A percentile compares a stretch with the other conserved stretches of the same genome.
These are phyloP conservation scores for Micromussa lordhowensis DNA, from an alignment of 92 coral and sea anemone genomes.

Conservation along the genomic window DNA sequence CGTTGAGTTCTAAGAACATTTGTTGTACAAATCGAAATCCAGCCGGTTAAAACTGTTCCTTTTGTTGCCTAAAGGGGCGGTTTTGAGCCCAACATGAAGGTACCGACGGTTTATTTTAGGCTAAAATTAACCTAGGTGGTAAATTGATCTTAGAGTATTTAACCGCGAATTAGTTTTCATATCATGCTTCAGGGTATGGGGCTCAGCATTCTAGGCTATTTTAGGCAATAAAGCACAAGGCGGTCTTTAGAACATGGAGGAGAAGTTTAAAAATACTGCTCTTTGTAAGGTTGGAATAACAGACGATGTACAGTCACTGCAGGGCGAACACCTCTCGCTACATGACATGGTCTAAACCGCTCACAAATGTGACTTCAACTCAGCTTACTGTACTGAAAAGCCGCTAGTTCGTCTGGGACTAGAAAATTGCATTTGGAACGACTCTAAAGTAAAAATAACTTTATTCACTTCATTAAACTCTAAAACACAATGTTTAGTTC, in stretches of 20 bases:
- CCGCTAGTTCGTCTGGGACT: not conserved
- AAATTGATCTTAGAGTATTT: not conserved
- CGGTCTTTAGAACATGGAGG: not conserved
- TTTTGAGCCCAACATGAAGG: not conserved
- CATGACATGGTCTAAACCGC: too few relatives aligned
- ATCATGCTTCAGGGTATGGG: not conserved
- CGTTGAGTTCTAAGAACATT: too few relatives aligned
- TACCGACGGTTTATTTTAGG: constrained; percentile 19
- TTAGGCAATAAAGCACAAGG: not conserved
- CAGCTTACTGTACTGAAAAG: too few relatives aligned
- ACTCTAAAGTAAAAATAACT: not conserved
- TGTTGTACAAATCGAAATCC: too few relatives aligned
- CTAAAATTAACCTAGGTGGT: not conserved
- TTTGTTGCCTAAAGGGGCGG: not conserved
- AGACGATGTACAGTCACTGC: too few relatives aligned
- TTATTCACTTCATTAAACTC: not conserved
- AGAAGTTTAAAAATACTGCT: not conserved
- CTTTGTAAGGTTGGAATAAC: too few relatives aligned
- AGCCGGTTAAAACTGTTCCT: not conserved
- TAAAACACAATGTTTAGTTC: not conserved
- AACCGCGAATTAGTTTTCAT: not conserved
- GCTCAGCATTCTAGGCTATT: not conserved
- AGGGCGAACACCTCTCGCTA: too few relatives aligned
- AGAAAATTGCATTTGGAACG: not conserved
- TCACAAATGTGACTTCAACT: too few relatives aligned